Evolutionary conservation across 2,113 vertebrate species (phyloP).

Genomic region (Dasyornis broadbenti): DNA sequence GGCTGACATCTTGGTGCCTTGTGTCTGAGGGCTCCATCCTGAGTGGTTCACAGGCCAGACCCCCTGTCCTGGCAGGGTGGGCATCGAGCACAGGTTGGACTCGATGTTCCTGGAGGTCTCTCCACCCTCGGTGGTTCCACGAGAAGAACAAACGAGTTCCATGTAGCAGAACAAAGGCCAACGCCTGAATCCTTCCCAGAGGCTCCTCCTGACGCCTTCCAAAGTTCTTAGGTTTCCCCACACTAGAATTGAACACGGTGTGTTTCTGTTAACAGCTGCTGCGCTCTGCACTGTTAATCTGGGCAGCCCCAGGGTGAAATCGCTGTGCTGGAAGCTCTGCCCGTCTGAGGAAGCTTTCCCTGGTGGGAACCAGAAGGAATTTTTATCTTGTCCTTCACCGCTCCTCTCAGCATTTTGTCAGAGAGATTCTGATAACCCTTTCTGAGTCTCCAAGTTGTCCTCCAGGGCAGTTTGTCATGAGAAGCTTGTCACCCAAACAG

Average conservation of each 20-base stretch:
- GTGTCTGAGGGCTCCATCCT: neutral
- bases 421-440: neutral
- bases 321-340: fast-evolving
- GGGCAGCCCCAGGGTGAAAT: neutral
- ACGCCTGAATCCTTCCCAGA: neutral
- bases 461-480: neutral
- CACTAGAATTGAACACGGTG: fast-evolving
- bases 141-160: neutral
- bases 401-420: neutral
- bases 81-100: fast-evolving
- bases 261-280: neutral
- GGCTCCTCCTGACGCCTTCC: neutral
- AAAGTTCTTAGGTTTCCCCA: neutral
- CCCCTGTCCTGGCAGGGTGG: fast-evolving
- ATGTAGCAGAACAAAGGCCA: neutral
- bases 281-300: neutral
- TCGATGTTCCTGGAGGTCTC: fast-evolving
- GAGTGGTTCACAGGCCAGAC: neutral
- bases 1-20: neutral
- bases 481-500: neutral
- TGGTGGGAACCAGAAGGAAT: neutral
- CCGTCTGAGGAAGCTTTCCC: neutral
- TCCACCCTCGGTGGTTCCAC: too few relatives aligned
- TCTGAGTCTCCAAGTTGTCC: neutral
- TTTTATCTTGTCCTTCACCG: neutral